phyloP scores from a whole-genome alignment of 2,797 vertebrate species.

The Tapera naevia region DNA sequence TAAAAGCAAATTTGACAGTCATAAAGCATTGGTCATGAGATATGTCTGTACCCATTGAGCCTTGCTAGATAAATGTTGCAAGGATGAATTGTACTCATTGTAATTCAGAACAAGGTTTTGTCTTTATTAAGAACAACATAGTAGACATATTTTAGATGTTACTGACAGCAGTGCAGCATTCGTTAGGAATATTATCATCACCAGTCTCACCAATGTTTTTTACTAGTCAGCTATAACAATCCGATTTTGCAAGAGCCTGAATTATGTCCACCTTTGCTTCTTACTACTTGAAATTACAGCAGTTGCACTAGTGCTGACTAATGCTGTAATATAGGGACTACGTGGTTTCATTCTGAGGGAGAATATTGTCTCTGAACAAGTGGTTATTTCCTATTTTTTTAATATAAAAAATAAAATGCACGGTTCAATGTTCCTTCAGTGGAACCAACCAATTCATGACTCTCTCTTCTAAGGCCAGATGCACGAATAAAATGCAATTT shows the following conservation, averaged over 20 bases:
- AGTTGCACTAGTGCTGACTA: neutral
- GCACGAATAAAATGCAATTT: neutral
- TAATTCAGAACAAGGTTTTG: neutral
- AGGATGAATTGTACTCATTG: neutral
- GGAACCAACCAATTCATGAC: neutral
- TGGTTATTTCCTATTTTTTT: neutral
- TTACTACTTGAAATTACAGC: neutral
- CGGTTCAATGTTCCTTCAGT: neutral
- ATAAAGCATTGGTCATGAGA: neutral
- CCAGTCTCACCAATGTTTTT: neutral
- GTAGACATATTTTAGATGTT: neutral
- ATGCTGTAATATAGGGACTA: neutral
- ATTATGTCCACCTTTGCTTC: neutral
- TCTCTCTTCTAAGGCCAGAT: neutral
- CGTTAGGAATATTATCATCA: neutral
- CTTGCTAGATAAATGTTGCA: neutral
- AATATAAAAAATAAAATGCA: neutral
- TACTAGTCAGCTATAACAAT: neutral
- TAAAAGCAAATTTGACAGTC: neutral
- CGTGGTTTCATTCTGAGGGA: neutral
- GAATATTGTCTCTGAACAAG: neutral
- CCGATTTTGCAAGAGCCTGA: neutral
- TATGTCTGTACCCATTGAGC: neutral
- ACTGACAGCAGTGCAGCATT: neutral
- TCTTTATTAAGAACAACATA: neutral